phyloP scores from a whole-genome alignment of 2,888 invertebrate species.

The Drosophila ochracea region DNA sequence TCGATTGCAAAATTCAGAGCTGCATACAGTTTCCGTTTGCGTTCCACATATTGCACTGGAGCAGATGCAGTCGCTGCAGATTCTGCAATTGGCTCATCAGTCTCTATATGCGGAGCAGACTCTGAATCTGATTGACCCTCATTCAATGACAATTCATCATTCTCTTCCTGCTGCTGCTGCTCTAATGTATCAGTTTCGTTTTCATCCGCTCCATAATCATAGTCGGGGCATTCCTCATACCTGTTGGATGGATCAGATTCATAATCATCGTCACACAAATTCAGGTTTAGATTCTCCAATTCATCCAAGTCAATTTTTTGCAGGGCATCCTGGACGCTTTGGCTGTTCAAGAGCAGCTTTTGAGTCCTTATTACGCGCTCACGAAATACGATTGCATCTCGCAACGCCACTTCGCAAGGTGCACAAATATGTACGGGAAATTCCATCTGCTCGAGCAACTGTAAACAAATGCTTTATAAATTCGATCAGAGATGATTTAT shows the following conservation, averaged over 20 bases:
- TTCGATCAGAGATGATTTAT: neutral
- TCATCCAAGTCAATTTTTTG: conserved; percentile 48
- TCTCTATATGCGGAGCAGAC: neutral
- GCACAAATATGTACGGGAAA: conserved; percentile 63
- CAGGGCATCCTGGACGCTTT: conserved; percentile 19
- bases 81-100: neutral
- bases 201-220: conserved; percentile 8
- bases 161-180: neutral
- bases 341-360: conserved; percentile 42
- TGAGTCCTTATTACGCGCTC: conserved; percentile 68
- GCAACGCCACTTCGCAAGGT: conserved; percentile 56
- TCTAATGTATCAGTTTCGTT: conserved; percentile 2
- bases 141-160: neutral
- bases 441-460: conserved; percentile 44
- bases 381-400: conserved; percentile 60
- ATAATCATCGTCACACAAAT: neutral
- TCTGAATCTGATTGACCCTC: neutral
- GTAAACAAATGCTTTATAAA: neutral
- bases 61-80: neutral
- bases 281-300: neutral
- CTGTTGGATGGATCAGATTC: neutral
- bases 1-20: conserved; percentile 54
- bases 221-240: conserved; percentile 18
- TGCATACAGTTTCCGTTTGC: conserved; percentile 25
- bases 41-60: neutral